These are phyloP conservation scores for Anastrepha ludens DNA, from an alignment of 1,140 invertebrate species.

Conservation along the genomic window DNA sequence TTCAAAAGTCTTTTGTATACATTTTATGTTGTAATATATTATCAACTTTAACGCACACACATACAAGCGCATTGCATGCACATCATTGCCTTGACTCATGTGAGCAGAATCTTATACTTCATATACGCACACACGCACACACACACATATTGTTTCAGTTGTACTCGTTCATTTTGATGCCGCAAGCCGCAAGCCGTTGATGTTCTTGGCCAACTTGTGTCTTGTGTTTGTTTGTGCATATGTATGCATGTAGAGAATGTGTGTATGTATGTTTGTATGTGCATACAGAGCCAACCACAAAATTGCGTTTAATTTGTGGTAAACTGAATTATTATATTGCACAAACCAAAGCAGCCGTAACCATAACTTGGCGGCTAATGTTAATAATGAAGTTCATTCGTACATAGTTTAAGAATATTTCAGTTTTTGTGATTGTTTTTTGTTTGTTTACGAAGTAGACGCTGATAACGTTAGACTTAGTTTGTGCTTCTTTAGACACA, in stretches of 20 bases:
- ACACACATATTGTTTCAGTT: conserved; percentile 8
- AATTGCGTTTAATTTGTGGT: conserved; percentile 40
- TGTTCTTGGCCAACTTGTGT: conserved; percentile 33
- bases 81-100: conserved; percentile 5
- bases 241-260: not conserved
- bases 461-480: too few relatives aligned
- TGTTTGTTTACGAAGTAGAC: too few relatives aligned
- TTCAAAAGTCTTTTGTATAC: conserved; percentile 17
- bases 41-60: not conserved
- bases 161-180: conserved; percentile 23
- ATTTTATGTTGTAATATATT: not conserved
- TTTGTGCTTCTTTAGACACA: too few relatives aligned
- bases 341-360: conserved; percentile 27
- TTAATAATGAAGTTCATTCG: not conserved
- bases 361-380: conserved; percentile 4
- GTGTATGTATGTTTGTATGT: not conserved
- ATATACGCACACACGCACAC: not conserved
- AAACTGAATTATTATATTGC: conserved; percentile 47
- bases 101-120: not conserved
- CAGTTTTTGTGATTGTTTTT: conserved; percentile 18
- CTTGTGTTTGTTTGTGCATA: not conserved
- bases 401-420: not conserved
- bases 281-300: not conserved
- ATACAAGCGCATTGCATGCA: not conserved
- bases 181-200: conserved; percentile 46